Base-by-base conservation (phyloP, 2,113 vertebrate genomes). In the Anser cygnoides region DNA sequence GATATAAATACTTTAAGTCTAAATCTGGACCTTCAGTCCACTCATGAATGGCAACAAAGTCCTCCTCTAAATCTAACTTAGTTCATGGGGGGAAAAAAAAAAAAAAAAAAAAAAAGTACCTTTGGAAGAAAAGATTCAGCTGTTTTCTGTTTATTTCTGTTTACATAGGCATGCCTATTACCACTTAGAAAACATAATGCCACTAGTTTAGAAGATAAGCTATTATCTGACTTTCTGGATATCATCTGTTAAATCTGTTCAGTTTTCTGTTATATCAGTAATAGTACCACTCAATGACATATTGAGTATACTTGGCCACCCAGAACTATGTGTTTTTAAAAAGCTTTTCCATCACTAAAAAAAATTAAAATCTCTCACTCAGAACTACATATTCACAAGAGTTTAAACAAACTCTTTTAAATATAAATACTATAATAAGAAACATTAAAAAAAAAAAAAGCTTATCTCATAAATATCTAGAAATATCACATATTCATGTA, bases 261-360 rank as follows among this genome's bases (percentile, higher is more conserved):
- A 1, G 2, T 63, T 91, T 91, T 87, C 29, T 78, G 8, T 75
- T 76, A 9, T 35, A 68, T 87, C 5, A 39, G 4, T 71, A 74
- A n/a, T 46, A 35, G 13, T 61, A 68, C 44, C 13, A 35, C 20
- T 87, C 26, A 33, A 7, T 49, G 49, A 57, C 20, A 52, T 29
- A 89, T 7, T 46, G 8, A 67, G 17, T 33, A 65, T 13, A 31
- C 58, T 65, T 82, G 73, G 68, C 66, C 77, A 87, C 57, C 29
- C 77, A 87, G 74, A 89, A 79, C 31, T 68, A 84, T 22, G n/a
- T 82, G 43, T 78, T 93, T 93, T 93, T 73, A 82, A 66, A 68
- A 87, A 7, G 5, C 3, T 68, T 90, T 89, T 78, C 65, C 15
- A 44, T 61, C 18, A 41, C 16, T 78, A 43, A 82, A 93, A 75